Conservation (phyloP, 2,888 invertebrate species). For the Plebejus melissa region DNA sequence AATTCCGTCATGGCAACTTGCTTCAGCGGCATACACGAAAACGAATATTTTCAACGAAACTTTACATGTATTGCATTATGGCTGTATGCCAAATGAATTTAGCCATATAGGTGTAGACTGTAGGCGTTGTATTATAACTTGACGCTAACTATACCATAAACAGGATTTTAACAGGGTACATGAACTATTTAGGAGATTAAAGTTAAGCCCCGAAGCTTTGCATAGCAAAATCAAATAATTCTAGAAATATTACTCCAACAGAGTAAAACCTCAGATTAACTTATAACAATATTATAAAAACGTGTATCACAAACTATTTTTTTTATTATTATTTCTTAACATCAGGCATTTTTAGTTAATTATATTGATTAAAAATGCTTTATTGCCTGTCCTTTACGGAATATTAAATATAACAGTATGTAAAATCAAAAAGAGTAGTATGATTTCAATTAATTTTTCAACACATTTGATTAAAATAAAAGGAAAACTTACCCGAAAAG, state of each 20-base stretch:
- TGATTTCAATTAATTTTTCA: not conserved
- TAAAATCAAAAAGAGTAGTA: not conserved
- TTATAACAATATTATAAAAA: no score
- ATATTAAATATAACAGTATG: not conserved
- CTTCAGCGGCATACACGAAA: constrained; percentile 43
- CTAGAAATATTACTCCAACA: not conserved
- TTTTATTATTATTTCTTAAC: not conserved
- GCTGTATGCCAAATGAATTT: constrained; percentile 78
- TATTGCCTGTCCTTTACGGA: not conserved
- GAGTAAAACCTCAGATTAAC: not conserved
- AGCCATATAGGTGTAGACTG: constrained; percentile 51
- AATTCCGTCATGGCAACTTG: constrained; percentile 60
- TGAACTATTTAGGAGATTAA: not conserved
- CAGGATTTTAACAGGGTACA: constrained; percentile 37
- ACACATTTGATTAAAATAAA: constrained; percentile 27
- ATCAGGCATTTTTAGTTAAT: not conserved
- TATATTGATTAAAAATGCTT: no score
- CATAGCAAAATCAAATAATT: not conserved
- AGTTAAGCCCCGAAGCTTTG: not conserved
- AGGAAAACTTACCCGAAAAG: constrained; percentile 33
- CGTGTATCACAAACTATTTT: not conserved
- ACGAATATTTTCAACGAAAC: constrained; percentile 67
- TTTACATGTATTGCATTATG: constrained; percentile 65
- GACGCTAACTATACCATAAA: constrained; percentile 37
- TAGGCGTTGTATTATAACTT: constrained; percentile 52